phyloP scores from a whole-genome alignment of 2,113 vertebrate species.

The Laticauda laticaudata region DNA sequence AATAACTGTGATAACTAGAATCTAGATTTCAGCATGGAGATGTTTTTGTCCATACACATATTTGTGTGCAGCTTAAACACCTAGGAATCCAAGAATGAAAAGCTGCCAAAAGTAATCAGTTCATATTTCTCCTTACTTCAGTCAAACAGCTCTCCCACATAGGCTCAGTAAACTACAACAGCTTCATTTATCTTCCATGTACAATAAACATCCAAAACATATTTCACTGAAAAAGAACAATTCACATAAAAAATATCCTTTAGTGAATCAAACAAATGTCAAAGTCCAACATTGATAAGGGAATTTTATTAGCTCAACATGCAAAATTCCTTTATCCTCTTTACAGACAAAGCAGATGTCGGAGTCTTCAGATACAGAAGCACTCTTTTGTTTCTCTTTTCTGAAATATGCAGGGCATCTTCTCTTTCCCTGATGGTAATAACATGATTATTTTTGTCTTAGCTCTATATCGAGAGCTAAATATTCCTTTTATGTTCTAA shows the following conservation, averaged over 20 bases:
- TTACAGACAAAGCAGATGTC: conserved; percentile 67
- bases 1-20: conserved; percentile 40
- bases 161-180: conserved; percentile 64
- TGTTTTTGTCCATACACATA: conserved; percentile 50
- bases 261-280: not conserved
- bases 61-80: conserved; percentile 41
- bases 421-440: conserved; percentile 44
- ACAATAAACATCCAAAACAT: conserved; percentile 69
- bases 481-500: conserved; percentile 57
- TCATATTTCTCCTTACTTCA: conserved; percentile 48
- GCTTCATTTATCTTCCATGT: conserved; percentile 62
- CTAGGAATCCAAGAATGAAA: conserved; percentile 31
- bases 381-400: conserved; percentile 75
- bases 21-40: conserved; percentile 44
- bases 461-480: conserved; percentile 47
- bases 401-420: conserved; percentile 57
- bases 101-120: conserved; percentile 52
- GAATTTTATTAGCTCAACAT: conserved; percentile 55
- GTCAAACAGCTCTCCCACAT: conserved; percentile 54
- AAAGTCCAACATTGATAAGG: conserved; percentile 3
- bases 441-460: conserved; percentile 43
- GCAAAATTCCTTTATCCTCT: conserved; percentile 69
- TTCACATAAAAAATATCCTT: conserved; percentile 15
- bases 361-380: conserved; percentile 65
- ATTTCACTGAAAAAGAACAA: conserved; percentile 60